These are phyloP conservation scores for Stichodactyla helianthus DNA, from an alignment of 64 coral and sea anemone genomes.

Conservation along the genomic window DNA sequence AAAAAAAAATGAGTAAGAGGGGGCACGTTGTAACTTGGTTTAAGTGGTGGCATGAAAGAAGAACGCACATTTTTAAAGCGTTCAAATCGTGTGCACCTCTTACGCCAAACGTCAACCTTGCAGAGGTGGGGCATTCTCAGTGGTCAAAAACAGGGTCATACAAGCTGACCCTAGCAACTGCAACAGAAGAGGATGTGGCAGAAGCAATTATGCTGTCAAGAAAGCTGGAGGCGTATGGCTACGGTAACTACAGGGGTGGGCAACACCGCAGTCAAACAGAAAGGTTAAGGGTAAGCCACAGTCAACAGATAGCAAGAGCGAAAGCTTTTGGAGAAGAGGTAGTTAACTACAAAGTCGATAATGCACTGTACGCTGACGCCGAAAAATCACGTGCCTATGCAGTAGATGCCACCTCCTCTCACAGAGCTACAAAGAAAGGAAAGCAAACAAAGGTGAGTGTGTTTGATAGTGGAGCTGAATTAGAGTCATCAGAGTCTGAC, in stretches of 20 bases:
- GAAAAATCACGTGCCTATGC: constrained; percentile 9
- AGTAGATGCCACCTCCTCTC: constrained; percentile 34
- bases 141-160: constrained; percentile 49
- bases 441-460: constrained; percentile 7
- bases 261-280: constrained; percentile 26
- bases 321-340: constrained; percentile 35
- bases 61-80: constrained; percentile 51
- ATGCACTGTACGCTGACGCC: constrained; percentile 7
- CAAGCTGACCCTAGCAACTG: constrained; percentile 30
- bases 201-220: constrained; percentile 28
- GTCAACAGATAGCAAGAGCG: constrained; percentile 20
- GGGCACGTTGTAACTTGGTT: constrained; percentile 45
- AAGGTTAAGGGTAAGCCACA: constrained; percentile 21
- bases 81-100: constrained; percentile 45
- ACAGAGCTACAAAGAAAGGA: constrained; percentile 28
- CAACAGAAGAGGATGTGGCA: constrained; percentile 46
- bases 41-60: constrained; percentile 56
- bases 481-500: constrained; percentile 6
- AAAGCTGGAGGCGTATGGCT: constrained; percentile 18
- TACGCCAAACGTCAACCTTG: constrained; percentile 40
- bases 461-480: constrained; percentile 6
- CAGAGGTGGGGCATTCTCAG: constrained; percentile 47
- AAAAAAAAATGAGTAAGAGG: constrained; percentile 35
- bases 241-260: constrained; percentile 27
- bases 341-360: not conserved